Evolutionary conservation across 2,888 invertebrate species (phyloP), one percentile per base, ranked within the genome.

Genomic region (Nomada hirtipes): DNA sequence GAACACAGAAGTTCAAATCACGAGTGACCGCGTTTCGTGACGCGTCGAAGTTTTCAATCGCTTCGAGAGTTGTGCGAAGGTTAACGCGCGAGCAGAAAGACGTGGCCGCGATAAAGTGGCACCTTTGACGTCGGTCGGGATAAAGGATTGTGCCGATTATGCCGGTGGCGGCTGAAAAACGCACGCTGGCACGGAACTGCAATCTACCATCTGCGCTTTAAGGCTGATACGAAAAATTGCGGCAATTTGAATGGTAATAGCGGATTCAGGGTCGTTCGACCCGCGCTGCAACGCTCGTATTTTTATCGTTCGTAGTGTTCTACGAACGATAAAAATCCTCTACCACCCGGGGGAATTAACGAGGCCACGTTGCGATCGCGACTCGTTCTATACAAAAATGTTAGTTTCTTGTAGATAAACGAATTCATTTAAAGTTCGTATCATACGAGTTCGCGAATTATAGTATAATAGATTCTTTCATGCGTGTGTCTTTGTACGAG

Each of bases 131-230:
- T 86, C 57, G 65, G 52, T 67, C 61, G 15, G 83, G 76, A 76
- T 88, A 88, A 88, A 88, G 83, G 81, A 88, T 88, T 78, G 77
- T 63, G 85, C 69, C 88, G 83, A 88, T 88, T 87, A 87, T 65
- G 72, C 79, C 75, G 63, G 67, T 44, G 57, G 64, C 57, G 59
- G 76, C 18, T 67, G 82, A 82, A 59, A 76, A 87, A 79, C 71
- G 74, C 47, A 59, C 57, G 26, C 59, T 52, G 59, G 59, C 85
- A 88, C 79, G 81, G 67, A 84, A 75, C 69, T 65, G 47, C 74
- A 76, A 87, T 84, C 72, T 75, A 76, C 68, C 59, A 69, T 83
- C 76, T 73, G 73, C 76, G 53, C 64, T 61, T 68, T 73, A 81
- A 72, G 59, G 59, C 61, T 71, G 70, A 83, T 72, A 76, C 60